Evolutionary conservation across 2,113 vertebrate species (phyloP), one percentile per base, ranked within the genome.

Genomic region (Hiodon tergisus): DNA sequence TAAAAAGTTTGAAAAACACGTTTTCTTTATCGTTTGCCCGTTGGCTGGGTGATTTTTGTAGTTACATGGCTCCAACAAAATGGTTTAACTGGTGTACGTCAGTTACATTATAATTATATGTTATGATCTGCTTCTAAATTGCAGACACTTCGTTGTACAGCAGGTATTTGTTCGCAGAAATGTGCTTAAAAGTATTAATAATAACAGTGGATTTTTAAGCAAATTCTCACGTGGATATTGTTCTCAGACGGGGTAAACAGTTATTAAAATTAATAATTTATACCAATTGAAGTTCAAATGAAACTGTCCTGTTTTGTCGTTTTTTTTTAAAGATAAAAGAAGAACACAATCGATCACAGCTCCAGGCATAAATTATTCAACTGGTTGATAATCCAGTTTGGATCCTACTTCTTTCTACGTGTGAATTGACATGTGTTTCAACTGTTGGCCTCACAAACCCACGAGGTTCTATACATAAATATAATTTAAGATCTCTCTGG

Each of bases 361-460:
- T 17, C 52, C 8, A 17, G 65, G 65, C 11, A n/a, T 47, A 48
- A 75, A 69, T 75, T 51, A 50, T 57, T n/a, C 16, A 48, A 4
- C 7, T 67, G 65, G 54, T 5, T 67, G 73, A 59, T 75, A 61
- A 75, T 75, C 57, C 74, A 50, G 74, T 69, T 69, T 67, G 11
- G 50, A 61, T 75, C 57, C 47, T 47, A 17, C 6, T 58, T 54
- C 50, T 47, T 9, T 13, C 46, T n/a, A 75, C 74, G 74, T 75
- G 74, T 75, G 74, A 75, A 46, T 57, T 75, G 65, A 67, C 74
- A 75, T 69, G 74, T 54, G 67, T 66, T 67, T 48, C 14, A 11
- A 47, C 54, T 4, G 54, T 13, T 47, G 54, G 16, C 66, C 13
- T 5, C 8, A 2, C 60, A 51, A 66, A 10, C 7, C 14, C 31